A percentile compares a stretch with the other conserved stretches of the same genome.
phyloP scores from a whole-genome alignment of 2,888 invertebrate species.

The Linyphia triangularis region DNA sequence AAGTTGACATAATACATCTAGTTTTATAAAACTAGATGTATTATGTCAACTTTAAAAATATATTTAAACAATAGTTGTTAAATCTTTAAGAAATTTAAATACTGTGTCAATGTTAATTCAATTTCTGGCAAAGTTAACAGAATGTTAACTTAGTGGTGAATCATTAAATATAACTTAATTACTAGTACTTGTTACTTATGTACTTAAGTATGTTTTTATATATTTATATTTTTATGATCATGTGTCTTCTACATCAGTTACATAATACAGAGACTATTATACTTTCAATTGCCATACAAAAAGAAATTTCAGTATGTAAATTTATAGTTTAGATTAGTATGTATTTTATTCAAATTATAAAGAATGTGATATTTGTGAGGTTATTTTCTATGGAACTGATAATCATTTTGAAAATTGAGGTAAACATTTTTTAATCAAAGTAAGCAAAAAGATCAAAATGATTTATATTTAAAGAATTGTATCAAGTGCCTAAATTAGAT shows the following conservation, averaged over 20 bases:
- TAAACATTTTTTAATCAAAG: not conserved
- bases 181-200: not conserved
- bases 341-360: not conserved
- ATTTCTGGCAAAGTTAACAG: no score
- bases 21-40: no score
- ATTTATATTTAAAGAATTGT: not conserved
- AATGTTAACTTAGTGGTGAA: no score
- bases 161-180: not conserved
- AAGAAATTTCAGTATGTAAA: not conserved
- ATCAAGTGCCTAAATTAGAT: not conserved
- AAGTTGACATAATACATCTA: not conserved
- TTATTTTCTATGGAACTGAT: not conserved
- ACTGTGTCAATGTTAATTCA: not conserved
- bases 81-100: not conserved
- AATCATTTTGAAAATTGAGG: not conserved
- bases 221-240: not conserved
- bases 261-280: no score
- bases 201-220: not conserved
- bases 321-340: not conserved
- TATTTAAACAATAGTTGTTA: not conserved
- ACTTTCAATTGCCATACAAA: not conserved
- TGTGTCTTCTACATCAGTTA: no score
- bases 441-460: not conserved
- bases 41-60: no score
- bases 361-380: not conserved